phyloP scores from a whole-genome alignment of 2,797 vertebrate species.

The Prionace glauca region DNA sequence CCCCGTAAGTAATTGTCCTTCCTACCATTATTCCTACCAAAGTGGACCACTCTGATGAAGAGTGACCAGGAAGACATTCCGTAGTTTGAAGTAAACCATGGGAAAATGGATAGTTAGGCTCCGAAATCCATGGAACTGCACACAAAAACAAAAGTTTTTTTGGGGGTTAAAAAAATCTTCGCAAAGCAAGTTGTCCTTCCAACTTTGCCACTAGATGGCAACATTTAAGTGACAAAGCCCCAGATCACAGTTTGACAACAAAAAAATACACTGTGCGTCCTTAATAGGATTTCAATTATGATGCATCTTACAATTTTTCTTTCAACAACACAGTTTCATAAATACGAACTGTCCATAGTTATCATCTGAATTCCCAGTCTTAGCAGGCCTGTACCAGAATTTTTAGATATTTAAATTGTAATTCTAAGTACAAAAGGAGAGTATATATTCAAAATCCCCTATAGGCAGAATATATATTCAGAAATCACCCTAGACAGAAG shows the following conservation, averaged over 20 bases:
- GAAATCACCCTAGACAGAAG: conserved; percentile 29
- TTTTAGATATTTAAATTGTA: conserved; percentile 37
- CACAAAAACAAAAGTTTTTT: background rate
- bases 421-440: conserved; percentile 33
- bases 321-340: conserved; percentile 29
- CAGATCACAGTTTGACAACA: conserved; percentile 27
- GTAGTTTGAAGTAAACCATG: background rate
- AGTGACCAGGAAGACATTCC: background rate
- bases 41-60: no score
- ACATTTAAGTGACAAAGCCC: conserved; percentile 35
- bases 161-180: background rate
- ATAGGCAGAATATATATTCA: conserved; percentile 37
- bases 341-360: conserved; percentile 6
- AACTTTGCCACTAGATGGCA: conserved; percentile 30
- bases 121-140: background rate
- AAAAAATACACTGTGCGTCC: conserved; percentile 25
- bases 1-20: no score
- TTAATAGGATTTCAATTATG: conserved; percentile 37
- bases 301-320: background rate
- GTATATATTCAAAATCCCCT: conserved; percentile 35
- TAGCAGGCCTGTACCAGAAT: conserved; percentile 8
- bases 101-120: background rate
- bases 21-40: no score
- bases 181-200: background rate
- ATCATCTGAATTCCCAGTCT: conserved; percentile 9